These are phyloP conservation scores for Chaetodon trifasciatus DNA, from an alignment of 2,797 vertebrate genomes.

Conservation along the genomic window DNA sequence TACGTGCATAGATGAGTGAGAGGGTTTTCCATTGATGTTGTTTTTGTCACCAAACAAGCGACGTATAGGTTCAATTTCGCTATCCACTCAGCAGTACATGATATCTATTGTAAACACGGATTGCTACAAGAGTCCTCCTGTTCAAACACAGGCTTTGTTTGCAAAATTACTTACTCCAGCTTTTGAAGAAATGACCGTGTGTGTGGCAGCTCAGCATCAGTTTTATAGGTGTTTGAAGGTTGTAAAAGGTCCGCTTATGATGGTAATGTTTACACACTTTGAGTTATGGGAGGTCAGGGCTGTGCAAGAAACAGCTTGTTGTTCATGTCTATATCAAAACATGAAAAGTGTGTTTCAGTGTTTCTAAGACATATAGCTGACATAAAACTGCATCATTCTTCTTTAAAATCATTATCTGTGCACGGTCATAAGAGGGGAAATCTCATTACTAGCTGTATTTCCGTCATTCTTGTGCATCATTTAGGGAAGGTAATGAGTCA, in stretches of 20 bases:
- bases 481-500: conserved; percentile 70
- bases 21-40: conserved; percentile 30
- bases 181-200: conserved; percentile 62
- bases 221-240: conserved; percentile 61
- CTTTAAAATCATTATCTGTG: conserved; percentile 14
- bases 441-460: conserved; percentile 39
- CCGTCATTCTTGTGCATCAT: conserved; percentile 56
- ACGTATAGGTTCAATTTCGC: conserved; percentile 32
- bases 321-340: neutral
- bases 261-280: conserved; percentile 57
- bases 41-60: conserved; percentile 32
- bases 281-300: conserved; percentile 32
- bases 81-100: conserved; percentile 43
- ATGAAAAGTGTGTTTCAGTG: neutral
- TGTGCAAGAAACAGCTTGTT: conserved; percentile 32
- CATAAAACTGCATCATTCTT: neutral
- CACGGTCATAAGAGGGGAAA: conserved; percentile 29
- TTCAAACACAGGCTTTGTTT: conserved; percentile 74
- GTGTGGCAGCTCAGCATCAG: conserved; percentile 34
- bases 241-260: conserved; percentile 63
- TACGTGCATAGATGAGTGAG: neutral
- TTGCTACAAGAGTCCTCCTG: conserved; percentile 66
- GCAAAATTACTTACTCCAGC: conserved; percentile 60
- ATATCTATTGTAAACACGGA: conserved; percentile 71
- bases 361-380: neutral